These are phyloP conservation scores for Anastrepha ludens DNA, from an alignment of 1,140 invertebrate species.

Conservation along the genomic window DNA sequence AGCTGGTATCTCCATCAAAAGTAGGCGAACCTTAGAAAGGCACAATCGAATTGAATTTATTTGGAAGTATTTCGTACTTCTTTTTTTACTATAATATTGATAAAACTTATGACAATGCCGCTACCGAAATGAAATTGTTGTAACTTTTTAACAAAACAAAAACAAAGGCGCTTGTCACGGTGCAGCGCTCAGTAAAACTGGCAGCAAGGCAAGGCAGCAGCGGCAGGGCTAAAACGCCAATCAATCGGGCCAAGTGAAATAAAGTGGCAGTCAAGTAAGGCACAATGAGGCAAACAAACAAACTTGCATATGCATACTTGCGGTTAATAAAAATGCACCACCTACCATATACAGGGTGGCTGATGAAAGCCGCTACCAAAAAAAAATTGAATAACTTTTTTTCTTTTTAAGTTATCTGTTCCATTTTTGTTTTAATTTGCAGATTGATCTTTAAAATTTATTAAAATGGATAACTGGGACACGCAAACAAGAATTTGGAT, in stretches of 20 bases:
- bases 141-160: neutral
- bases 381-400: too few species aligned
- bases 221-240: neutral
- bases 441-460: too few species aligned
- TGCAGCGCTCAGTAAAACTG: neutral
- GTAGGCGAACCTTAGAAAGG: constrained; percentile 5
- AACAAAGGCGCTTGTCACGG: neutral
- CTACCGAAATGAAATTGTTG: constrained; percentile 41
- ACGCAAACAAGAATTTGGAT: too few species aligned
- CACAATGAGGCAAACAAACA: neutral
- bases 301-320: neutral
- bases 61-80: constrained; percentile 11
- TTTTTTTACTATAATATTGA: constrained; percentile 22
- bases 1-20: neutral
- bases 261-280: neutral
- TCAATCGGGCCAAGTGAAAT: neutral
- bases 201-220: neutral
- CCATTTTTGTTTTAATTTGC: too few species aligned
- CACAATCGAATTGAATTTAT: constrained; percentile 37
- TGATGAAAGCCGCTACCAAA: too few species aligned
- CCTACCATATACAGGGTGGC: too few species aligned
- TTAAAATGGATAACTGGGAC: too few species aligned
- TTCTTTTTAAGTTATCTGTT: too few species aligned
- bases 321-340: too few species aligned
- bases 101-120: constrained; percentile 43